Evolutionary conservation across 2,888 invertebrate genomes (phyloP), one percentile per base, ranked within the genome.

Genomic region (Exephanes ischioxanthus): DNA sequence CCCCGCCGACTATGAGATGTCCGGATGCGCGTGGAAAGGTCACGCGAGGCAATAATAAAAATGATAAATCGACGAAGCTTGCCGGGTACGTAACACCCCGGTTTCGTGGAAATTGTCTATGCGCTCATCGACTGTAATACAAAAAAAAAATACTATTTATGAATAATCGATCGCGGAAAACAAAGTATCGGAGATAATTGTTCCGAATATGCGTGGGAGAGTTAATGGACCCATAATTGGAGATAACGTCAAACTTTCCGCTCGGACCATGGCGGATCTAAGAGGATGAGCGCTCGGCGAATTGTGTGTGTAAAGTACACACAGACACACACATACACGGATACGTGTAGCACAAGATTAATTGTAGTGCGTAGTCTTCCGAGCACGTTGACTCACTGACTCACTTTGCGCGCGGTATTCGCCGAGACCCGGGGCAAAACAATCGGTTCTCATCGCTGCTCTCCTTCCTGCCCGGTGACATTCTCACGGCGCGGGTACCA

Each of bases 351-450:
- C 11, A 14, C 33, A 51, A n/a, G n/a, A 63, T 30, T 63, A 30
- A 63, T 63, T 5, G n/a, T 14, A 7, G 82, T 30, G 48, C 55
- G 55, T 72, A 66, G 55, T n/a, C 41, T 33, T 66, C 37, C 26
- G 58, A 9, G 76, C 66, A 22, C 76, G 63, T 75, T 82, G 82
- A 66, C 82, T 76, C 82, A 76, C 82, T 76, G 76, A 71, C 76
- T 82, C 53, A 71, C 76, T 70, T 82, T 66, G 45, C 77, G 63
- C 68, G 66, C 22, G 7, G 37, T 55, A 30, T 33, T 30, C 33
- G 58, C 41, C 41, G 37, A 19, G 33, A 9, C 11, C 55, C 48
- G 45, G 77, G 66, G 11, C 41, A 19, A 77, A 66, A 67, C 81
- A 76, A 82, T 76, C 61, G 77, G 7, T 33, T 55, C 63, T 71